Conservation (phyloP, 2,113 vertebrate genomes). For the Gobius niger region DNA sequence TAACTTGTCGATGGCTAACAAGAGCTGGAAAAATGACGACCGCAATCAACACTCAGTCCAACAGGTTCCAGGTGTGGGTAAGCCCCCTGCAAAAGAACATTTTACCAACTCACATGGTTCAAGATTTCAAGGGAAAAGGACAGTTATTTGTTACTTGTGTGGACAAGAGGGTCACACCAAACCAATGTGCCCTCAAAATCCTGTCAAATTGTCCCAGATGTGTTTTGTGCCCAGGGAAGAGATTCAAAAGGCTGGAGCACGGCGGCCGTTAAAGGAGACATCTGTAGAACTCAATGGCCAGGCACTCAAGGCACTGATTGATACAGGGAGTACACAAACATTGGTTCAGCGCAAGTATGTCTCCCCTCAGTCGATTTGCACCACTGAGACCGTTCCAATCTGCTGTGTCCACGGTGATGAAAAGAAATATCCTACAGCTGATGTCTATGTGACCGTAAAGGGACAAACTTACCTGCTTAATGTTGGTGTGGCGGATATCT, state of each 20-base stretch:
- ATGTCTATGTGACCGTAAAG: not conserved
- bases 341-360: not conserved
- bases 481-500: not conserved
- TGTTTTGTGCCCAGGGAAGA: not conserved
- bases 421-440: not conserved
- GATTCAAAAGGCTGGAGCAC: not conserved
- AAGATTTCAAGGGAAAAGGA: not conserved
- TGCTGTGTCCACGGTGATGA: constrained; percentile 5
- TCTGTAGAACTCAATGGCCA: not conserved
- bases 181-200: not conserved
- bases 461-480: not conserved
- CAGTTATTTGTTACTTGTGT: not conserved
- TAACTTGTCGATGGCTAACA: not conserved
- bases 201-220: not conserved
- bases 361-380: not conserved
- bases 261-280: not conserved
- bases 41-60: not conserved
- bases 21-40: not conserved
- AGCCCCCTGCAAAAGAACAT: not conserved
- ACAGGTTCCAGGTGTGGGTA: not conserved
- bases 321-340: not conserved
- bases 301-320: not conserved
- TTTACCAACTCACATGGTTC: too few species aligned
- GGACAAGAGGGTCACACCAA: not conserved
- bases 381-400: not conserved